Evolutionary conservation across 2,797 vertebrate genomes (phyloP).

Genomic region (Pagetopsis macropterus): DNA sequence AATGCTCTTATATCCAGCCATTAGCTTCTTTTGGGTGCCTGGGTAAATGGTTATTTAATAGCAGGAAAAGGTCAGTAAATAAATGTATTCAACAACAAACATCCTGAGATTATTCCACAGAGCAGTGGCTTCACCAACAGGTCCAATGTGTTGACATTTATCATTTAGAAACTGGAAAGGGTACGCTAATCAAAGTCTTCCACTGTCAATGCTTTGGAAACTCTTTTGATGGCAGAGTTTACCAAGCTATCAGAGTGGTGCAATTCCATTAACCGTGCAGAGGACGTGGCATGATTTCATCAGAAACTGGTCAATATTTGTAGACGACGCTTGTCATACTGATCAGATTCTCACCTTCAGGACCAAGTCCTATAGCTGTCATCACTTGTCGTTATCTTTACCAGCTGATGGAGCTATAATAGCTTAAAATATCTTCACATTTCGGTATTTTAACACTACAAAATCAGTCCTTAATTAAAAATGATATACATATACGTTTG

Average conservation of each 20-base stretch:
- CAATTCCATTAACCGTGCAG: constrained; percentile 15
- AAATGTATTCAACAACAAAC: constrained; percentile 50
- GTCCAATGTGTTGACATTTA: constrained; percentile 40
- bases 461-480: no score
- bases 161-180: constrained; percentile 41
- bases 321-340: background rate
- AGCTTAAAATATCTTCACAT: no score
- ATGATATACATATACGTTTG: no score
- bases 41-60: constrained; percentile 53
- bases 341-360: background rate
- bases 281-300: constrained; percentile 11
- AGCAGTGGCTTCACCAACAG: constrained; percentile 33
- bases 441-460: no score
- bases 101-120: constrained; percentile 55
- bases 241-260: background rate
- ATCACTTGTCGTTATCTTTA: no score
- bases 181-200: constrained; percentile 37
- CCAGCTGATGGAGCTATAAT: no score
- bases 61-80: constrained; percentile 55
- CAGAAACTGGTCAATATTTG: constrained; percentile 13
- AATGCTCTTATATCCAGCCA: constrained; percentile 58
- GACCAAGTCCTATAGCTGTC: background rate
- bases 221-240: constrained; percentile 34
- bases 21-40: constrained; percentile 22
- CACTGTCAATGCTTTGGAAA: constrained; percentile 53